Evolutionary conservation across 1,140 invertebrate species (phyloP), one percentile per base, ranked within the genome.

Genomic region (Drosophila rufa): DNA sequence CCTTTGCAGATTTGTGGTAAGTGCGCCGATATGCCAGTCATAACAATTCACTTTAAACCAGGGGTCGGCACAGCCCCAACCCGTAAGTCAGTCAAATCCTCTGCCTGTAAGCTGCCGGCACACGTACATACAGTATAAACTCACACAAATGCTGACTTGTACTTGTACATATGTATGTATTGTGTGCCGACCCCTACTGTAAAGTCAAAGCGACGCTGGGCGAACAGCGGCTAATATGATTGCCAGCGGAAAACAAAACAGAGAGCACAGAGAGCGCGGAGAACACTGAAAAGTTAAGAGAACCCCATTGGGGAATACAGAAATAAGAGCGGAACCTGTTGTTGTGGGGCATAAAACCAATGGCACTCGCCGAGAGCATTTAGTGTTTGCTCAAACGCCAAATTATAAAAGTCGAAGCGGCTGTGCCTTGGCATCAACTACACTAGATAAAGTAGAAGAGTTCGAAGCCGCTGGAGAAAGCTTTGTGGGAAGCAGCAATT

Each of bases 341-440:
- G 64, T 68, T 36, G 42, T 47, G 45, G 43, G 38, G 27, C 38
- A 73, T 59, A 60, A 60, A 53, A 45, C 30, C 66, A 51, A 30
- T 36, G 60, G 45, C 57, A 27, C 25, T 36, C n/a, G 36, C 8
- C 11, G 46, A 73, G 36, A 48, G 40, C 40, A 60, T 65, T 87
- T 45, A 87, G 84, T 87, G 60, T 62, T 50, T 47, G 56, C 36
- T 48, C 45, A 17, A 62, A 64, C 50, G 46, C 68, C 48, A 50
- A 50, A 12, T 38, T 42, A 71, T 38, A 57, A 7, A 22, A 48
- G 33, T 46, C 50, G 17, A 57, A 30, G 55, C 53, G 62, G 14
- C 15, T 50, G 19, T 47, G 33, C 19, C 33, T 22, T n/a, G 15
- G 5, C 4, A 9, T 36, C 4, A 47, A 30, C n/a, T n/a, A 43